These are phyloP conservation scores for Myopa tessellatipennis DNA, from an alignment of 2,888 invertebrate species.

Conservation along the genomic window DNA sequence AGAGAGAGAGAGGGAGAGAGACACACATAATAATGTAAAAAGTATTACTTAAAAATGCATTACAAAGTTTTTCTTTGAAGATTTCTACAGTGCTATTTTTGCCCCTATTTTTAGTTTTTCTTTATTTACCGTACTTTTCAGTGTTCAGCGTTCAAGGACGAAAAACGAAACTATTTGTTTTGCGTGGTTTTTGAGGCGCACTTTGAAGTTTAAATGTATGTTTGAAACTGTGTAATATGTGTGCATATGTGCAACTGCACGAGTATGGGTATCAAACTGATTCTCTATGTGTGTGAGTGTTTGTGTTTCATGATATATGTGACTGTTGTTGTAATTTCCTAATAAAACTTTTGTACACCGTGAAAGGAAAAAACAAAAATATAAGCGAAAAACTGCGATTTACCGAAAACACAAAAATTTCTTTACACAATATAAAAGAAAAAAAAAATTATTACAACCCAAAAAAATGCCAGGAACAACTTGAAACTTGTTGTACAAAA, in stretches of 20 bases:
- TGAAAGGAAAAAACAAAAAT: not conserved
- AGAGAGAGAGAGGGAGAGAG: not conserved
- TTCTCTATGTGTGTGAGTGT: not conserved
- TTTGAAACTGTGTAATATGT: not conserved
- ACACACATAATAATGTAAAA: too few relatives aligned
- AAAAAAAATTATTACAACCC: not conserved
- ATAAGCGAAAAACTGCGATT: not conserved
- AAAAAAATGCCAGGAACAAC: not conserved
- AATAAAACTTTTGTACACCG: constrained; percentile 31
- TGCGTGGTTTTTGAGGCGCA: not conserved
- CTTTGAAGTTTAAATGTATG: not conserved
- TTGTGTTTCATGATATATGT: constrained; percentile 1
- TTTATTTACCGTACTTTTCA: too few relatives aligned
- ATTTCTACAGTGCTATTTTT: not conserved
- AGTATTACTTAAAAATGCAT: not conserved
- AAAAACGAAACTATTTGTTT: not conserved
- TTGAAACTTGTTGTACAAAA: not conserved
- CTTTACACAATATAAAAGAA: not conserved
- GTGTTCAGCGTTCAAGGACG: constrained; percentile 12
- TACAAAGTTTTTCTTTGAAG: not conserved
- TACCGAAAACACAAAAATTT: not conserved
- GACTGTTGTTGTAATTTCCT: constrained; percentile 7
- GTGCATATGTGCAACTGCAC: not conserved
- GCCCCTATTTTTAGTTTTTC: not conserved
- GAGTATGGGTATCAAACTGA: not conserved